Base-by-base conservation (phyloP, 1,140 invertebrate species). In the Macrobrachium rosenbergii region DNA sequence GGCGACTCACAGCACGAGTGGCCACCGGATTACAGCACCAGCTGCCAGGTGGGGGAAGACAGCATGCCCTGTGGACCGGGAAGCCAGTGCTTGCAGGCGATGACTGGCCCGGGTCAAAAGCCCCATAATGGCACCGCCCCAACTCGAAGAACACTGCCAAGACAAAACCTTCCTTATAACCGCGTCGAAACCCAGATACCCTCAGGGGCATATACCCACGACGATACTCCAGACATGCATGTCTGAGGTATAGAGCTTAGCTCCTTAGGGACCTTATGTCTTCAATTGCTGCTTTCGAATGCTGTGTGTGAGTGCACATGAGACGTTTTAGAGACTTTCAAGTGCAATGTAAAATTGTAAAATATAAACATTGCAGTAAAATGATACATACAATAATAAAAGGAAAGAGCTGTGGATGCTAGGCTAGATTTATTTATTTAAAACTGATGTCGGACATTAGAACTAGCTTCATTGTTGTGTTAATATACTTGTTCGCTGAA, bases 11-110 rank as follows among this genome's bases (percentile, higher is more conserved):
- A 87, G 28, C 89, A 88, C 21, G 89, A 89, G 67, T 89, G 89
- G 83, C 89, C 89, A 16, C 89, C 89, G 5, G 89, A 89, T 52
- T 89, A 89, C 86, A 89, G 64, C 17, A 88, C 82, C 59, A 86
- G 89, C 62, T 87, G 84, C 78, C 84, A 87, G 84, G 81, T 67
- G 14, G 84, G 78, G 19, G 78, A 87, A 19, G 84, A 82, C 19
- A 72, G 45, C 59, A 59, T 10, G 11, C 23, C 79, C 5, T 80
- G 83, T 58, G 77, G 60, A 7, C 83, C 83, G 11, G 58, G 69
- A 14, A 76, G 59, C 63, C 76, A 80, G 37, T 80, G 83, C 77
- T 62, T 78, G 82, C 58, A 72, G 52, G 8, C 75, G 0, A 19
- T 19, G 16, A 28, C 14, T 2, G 37, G 52, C 77, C 52, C 37